Conservation (phyloP, 2,113 vertebrate species). For the Aythya baeri region DNA sequence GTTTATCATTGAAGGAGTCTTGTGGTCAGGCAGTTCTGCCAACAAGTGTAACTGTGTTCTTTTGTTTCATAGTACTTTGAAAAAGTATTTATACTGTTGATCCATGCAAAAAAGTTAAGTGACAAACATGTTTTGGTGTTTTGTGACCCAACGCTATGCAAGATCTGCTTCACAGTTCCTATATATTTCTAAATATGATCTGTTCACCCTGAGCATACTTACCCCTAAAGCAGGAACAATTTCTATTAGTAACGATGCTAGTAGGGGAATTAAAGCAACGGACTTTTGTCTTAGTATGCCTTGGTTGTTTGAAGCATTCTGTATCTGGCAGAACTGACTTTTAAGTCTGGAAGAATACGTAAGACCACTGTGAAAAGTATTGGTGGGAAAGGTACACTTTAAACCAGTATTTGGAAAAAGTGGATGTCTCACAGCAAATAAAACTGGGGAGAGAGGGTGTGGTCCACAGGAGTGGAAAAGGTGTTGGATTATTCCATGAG, state of each 20-base stretch:
- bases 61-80: neutral
- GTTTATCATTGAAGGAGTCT: neutral
- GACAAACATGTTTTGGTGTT: neutral
- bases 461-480: neutral
- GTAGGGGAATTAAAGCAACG: neutral
- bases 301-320: neutral
- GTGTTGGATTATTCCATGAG: neutral
- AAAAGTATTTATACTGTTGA: neutral
- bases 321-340: neutral
- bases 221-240: neutral
- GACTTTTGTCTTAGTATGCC: neutral
- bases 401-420: neutral
- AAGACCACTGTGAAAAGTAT: neutral
- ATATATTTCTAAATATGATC: neutral
- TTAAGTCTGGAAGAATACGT: neutral
- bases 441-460: neutral
- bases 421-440: neutral
- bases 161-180: neutral
- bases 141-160: neutral
- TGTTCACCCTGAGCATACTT: neutral
- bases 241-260: neutral
- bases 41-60: neutral
- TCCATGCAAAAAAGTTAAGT: neutral
- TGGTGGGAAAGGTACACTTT: neutral
- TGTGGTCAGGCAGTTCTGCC: neutral